Base-by-base conservation (phyloP, 2,888 invertebrate genomes). In the Brachylomia viminalis region DNA sequence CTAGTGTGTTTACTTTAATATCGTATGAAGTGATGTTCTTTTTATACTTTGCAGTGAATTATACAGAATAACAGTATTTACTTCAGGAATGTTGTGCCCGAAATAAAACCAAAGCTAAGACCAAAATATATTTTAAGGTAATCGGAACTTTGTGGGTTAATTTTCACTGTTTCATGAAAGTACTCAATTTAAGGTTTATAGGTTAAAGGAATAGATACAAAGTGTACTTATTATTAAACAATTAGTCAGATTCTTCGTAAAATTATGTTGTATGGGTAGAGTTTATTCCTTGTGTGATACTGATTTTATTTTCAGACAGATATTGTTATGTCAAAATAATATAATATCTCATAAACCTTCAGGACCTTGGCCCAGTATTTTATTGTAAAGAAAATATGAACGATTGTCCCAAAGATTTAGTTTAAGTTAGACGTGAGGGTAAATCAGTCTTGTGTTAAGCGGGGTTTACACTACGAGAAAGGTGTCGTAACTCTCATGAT, bases 361-460 rank as follows among this genome's bases (percentile, higher is more conserved):
- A 33, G 30, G 7, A 73, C 13, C 20, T 8, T 49, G 47, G 27
- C 64, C 27, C 23, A 42, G 45, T 65, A 30, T 15, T 61, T 47
- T 23, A n/a, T 27, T 61, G 23, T 54, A 68, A 54, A 52, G 47
- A 64, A 59, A 38, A 59, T 58, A 47, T n/a, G 33, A 30, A 61
- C n/a, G 38, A 56, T 30, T 71, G 59, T 82, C 80, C 82, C 77
- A 81, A 77, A 77, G 77, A 77, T 77, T 77, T 77, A 82, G 30
- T 61, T 69, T 82, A 64, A 72, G 62, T 52, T 67, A 42, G 10
- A 33, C 47, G 30, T 64, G 52, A 67, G 68, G 58, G 7, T 49
- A 58, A 42, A 54, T 69, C 38, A 69, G 30, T 54, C 20, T 49
- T 69, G 15, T 64, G 6, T 27, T n/a, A 42, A 33, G 38, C 3